Evolutionary conservation across 2,113 vertebrate genomes (phyloP).

Genomic region (Eidolon helvum): DNA sequence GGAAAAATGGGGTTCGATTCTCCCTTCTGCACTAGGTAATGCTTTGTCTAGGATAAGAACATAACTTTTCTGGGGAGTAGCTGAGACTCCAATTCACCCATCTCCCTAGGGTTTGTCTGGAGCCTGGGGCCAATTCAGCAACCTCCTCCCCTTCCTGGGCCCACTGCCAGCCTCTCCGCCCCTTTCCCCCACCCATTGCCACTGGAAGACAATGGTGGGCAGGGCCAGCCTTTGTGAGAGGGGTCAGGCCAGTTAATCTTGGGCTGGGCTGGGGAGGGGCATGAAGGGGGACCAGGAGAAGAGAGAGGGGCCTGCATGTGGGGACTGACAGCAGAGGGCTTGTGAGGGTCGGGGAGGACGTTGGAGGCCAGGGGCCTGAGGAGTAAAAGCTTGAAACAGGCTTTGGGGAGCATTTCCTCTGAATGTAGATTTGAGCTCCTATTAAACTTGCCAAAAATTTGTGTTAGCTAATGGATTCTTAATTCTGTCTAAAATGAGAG

Average conservation of each 20-base stretch:
- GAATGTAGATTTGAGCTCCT: slow-evolving; percentile 77
- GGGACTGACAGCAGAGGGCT: not conserved
- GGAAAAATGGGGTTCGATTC: not conserved
- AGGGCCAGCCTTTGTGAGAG: slow-evolving; percentile 47
- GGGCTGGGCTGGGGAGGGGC: slow-evolving; percentile 43
- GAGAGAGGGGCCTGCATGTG: not conserved
- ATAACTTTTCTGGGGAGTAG: slow-evolving; percentile 28
- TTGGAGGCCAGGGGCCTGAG: slow-evolving; percentile 51
- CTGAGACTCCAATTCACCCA: not conserved
- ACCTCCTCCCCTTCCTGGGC: slow-evolving; percentile 37
- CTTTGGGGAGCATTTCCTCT: slow-evolving; percentile 79
- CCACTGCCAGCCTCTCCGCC: slow-evolving; percentile 57
- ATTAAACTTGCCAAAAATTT: slow-evolving; percentile 91
- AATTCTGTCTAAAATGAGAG: slow-evolving; percentile 88
- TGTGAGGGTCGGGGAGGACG: not conserved
- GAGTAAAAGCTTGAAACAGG: slow-evolving; percentile 74
- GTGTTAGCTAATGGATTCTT: slow-evolving; percentile 90
- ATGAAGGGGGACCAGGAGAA: not conserved
- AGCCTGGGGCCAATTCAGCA: slow-evolving; percentile 47
- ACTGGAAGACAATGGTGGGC: slow-evolving; percentile 69
- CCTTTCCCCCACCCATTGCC: not conserved
- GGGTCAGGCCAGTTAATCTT: slow-evolving; percentile 71
- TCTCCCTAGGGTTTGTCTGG: slow-evolving; percentile 43
- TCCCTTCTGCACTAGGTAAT: not conserved
- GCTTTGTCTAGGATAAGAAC: slow-evolving; percentile 14